phyloP scores from a whole-genome alignment of 2,888 invertebrate genomes.

The Oscheius sp. region DNA sequence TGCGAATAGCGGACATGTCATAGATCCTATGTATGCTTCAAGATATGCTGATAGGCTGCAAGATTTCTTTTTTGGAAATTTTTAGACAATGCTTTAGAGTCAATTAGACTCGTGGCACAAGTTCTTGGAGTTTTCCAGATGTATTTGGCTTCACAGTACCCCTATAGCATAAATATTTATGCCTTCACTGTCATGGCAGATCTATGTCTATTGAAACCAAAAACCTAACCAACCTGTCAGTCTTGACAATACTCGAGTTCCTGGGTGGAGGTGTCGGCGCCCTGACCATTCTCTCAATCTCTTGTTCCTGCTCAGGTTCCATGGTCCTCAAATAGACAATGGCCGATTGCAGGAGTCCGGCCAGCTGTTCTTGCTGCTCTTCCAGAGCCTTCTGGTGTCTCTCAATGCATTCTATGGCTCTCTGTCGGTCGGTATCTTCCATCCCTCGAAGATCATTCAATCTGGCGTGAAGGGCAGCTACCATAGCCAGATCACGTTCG shows the following conservation, averaged over 20 bases:
- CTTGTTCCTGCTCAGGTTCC: slow-evolving; percentile 24
- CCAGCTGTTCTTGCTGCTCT: slow-evolving; percentile 63
- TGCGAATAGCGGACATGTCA: no score
- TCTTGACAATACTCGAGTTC: slow-evolving; percentile 15
- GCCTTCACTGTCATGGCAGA: not conserved
- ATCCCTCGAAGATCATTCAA: slow-evolving; percentile 48
- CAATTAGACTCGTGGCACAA: no score
- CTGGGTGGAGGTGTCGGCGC: slow-evolving; percentile 28
- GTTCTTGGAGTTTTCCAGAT: no score
- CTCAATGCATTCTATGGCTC: slow-evolving; percentile 61
- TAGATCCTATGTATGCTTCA: no score
- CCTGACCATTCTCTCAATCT: not conserved
- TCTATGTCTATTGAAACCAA: not conserved
- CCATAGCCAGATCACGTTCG: slow-evolving; percentile 53
- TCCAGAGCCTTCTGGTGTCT: slow-evolving; percentile 63
- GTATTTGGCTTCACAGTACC: not conserved
- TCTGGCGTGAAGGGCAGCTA: slow-evolving; percentile 50
- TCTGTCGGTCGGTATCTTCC: slow-evolving; percentile 56
- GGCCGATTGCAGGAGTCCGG: slow-evolving; percentile 58
- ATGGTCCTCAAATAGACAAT: slow-evolving; percentile 58
- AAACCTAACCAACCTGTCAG: slow-evolving; percentile 30
- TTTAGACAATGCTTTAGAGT: no score
- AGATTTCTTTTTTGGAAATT: no score
- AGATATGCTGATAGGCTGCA: no score
- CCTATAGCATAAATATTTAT: not conserved